A percentile compares a stretch with the other conserved stretches of the same genome.
Evolutionary conservation across 2,113 vertebrate species (phyloP).

Genomic region (Pitta sordida): DNA sequence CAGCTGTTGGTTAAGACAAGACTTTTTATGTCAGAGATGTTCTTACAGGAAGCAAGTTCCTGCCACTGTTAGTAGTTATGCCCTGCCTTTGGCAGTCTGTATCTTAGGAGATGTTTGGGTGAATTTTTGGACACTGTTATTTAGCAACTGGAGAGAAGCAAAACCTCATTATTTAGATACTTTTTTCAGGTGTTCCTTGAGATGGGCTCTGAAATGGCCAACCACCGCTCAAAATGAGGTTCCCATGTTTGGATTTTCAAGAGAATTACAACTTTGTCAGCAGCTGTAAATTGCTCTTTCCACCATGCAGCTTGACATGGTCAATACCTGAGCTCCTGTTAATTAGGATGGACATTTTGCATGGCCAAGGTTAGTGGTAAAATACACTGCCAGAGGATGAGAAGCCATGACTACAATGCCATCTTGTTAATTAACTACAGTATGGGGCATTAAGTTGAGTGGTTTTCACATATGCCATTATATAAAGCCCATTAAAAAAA

Average conservation of each 20-base stretch:
- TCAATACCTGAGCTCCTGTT: background rate
- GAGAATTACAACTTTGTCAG: background rate
- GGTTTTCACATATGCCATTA: background rate
- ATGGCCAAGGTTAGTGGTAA: background rate
- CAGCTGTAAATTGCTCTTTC: constrained; percentile 22
- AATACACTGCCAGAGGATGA: background rate
- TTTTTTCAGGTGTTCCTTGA: background rate
- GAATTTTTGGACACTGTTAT: background rate
- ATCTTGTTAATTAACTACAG: constrained; percentile 3
- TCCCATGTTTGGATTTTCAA: background rate
- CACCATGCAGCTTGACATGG: background rate
- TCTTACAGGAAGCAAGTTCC: background rate
- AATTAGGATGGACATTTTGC: background rate
- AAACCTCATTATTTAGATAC: background rate
- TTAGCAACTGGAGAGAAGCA: background rate
- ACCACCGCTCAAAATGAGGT: background rate
- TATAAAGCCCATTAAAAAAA: constrained; percentile 15
- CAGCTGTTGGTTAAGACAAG: background rate
- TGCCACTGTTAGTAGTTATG: background rate
- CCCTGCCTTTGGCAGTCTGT: background rate
- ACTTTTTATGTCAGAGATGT: background rate
- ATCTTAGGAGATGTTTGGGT: background rate
- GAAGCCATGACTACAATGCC: background rate
- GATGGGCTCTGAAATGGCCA: background rate
- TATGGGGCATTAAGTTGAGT: background rate